Evolutionary conservation across 2,888 invertebrate genomes (phyloP), one percentile per base, ranked within the genome.

Genomic region (Drosophila yooni): DNA sequence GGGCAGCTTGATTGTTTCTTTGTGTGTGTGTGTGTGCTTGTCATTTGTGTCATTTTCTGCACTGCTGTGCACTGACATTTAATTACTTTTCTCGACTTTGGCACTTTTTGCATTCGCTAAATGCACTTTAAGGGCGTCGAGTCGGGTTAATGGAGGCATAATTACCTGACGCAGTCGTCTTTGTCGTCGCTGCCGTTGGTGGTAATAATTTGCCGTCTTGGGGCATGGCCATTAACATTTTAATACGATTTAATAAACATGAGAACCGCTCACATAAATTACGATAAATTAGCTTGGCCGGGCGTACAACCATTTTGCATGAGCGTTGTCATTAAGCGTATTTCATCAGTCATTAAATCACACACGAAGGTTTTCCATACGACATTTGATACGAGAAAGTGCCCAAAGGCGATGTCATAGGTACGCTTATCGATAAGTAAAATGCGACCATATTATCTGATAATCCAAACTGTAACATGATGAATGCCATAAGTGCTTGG

Each of bases 211-310:
- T 58, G 77, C 66, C 52, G 88, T 73, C 77, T 89, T 66, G 62
- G 65, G 69, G 73, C 84, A 74, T 74, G 72, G 59, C 70, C 79
- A 90, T 87, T 90, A 90, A 88, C 90, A 87, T 90, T 90, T 90
- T 83, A 85, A 87, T 86, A 80, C 87, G 82, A 83, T 77, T 78
- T 82, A 82, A 82, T 82, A 83, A 78, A 83, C 81, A 82, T 79
- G 79, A 83, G 82, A 81, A 70, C 48, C 33, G 52, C 69, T 36
- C 70, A 74, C 79, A 85, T 85, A 88, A 86, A 89, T 89, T 80
- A 82, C 78, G 57, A 71, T 68, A 74, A 74, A 68, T 73, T 66
- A 36, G 46, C 61, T 11, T 13, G 10, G 38, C 36, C 11, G 21
- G 56, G 67, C 5, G 40, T 61, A 57, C 71, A 70, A 76, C 81